Percentiles rank a stretch among this genome's conserved stretches.
These are phyloP conservation scores for Euschistus heros DNA, from an alignment of 1,140 invertebrate species.

Conservation along the genomic window DNA sequence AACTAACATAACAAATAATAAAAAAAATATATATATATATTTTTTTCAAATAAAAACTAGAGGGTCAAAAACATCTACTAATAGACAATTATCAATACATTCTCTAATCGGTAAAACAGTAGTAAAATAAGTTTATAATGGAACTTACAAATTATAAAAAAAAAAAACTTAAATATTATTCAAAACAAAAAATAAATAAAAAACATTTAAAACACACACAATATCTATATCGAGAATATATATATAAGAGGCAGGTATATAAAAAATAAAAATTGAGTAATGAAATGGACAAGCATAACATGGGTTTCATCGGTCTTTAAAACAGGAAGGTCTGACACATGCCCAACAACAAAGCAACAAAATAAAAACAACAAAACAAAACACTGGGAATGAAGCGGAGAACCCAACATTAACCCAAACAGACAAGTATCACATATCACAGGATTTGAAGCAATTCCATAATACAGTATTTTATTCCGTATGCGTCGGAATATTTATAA, in stretches of 20 bases:
- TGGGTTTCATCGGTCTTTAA: not conserved
- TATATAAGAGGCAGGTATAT: not conserved
- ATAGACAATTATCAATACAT: too few relatives aligned
- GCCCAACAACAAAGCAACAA: conserved; percentile 9
- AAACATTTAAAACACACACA: not conserved
- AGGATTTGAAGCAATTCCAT: conserved; percentile 1
- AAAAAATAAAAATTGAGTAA: conserved; percentile 2
- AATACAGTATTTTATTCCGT: too few relatives aligned
- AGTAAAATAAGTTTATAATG: too few relatives aligned
- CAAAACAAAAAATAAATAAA: not conserved
- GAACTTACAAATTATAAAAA: too few relatives aligned
- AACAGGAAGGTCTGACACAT: conserved; percentile 10
- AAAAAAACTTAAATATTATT: not conserved
- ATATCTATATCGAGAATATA: not conserved
- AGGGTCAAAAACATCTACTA: too few relatives aligned
- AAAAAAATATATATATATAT: too few relatives aligned
- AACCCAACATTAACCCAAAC: conserved; percentile 14
- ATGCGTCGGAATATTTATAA: too few relatives aligned
- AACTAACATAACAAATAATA: too few relatives aligned
- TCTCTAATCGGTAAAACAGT: too few relatives aligned
- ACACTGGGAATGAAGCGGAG: not conserved
- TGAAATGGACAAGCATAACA: not conserved
- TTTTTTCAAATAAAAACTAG: too few relatives aligned
- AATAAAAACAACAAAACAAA: not conserved
- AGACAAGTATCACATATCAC: not conserved